Evolutionary conservation across 1,140 invertebrate species (phyloP).

Genomic region (Ceratina japonica): DNA sequence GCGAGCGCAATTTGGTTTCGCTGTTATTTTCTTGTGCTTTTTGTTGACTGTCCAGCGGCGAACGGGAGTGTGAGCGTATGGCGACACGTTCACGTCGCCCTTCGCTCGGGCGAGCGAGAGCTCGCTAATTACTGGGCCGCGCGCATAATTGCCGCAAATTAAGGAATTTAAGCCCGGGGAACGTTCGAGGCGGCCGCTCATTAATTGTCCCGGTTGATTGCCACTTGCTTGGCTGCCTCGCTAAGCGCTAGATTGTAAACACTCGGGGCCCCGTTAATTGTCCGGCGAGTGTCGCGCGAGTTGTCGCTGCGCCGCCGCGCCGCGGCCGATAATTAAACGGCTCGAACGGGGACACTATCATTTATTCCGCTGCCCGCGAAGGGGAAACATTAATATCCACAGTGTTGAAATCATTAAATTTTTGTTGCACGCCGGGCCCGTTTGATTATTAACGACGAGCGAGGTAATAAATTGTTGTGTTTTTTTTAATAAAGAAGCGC

Average conservation of each 20-base stretch:
- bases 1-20: too few species aligned
- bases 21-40: too few species aligned
- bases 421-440: too few species aligned
- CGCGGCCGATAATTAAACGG: slow-evolving; percentile 69
- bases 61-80: background rate
- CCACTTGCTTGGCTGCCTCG: slow-evolving; percentile 65
- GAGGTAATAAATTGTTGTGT: too few species aligned
- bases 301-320: slow-evolving; percentile 46
- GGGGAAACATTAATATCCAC: too few species aligned
- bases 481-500: too few species aligned
- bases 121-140: slow-evolving; percentile 53
- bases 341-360: background rate
- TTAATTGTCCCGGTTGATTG: slow-evolving; percentile 71
- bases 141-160: slow-evolving; percentile 63
- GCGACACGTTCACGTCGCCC: slow-evolving; percentile 7
- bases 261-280: slow-evolving; percentile 70
- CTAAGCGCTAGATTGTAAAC: slow-evolving; percentile 74
- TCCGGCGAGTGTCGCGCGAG: slow-evolving; percentile 60
- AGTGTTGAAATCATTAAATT: too few species aligned
- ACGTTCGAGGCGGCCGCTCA: slow-evolving; percentile 50
- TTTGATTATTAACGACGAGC: too few species aligned
- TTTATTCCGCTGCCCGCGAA: too few species aligned
- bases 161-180: slow-evolving; percentile 58
- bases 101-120: slow-evolving; percentile 14
- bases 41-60: background rate